Evolutionary conservation across 2,113 vertebrate genomes (phyloP).

Genomic region (Lophotis ruficrista): DNA sequence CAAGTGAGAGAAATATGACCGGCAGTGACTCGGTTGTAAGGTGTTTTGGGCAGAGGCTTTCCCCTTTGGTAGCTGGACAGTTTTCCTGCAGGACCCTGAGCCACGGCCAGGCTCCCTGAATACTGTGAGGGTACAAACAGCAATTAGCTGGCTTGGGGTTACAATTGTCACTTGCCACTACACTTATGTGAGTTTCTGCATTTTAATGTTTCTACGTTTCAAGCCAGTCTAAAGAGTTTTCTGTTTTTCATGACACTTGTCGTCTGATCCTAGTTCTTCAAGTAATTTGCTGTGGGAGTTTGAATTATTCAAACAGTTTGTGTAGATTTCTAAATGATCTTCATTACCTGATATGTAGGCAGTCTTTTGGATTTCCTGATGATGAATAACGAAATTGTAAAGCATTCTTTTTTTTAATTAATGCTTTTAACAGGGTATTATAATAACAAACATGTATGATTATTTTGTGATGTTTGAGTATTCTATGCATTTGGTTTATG

Average conservation of each 20-base stretch:
- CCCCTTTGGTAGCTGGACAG: not conserved
- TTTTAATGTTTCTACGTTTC: accelerated
- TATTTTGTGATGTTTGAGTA: not conserved
- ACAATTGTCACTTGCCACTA: not conserved
- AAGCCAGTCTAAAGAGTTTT: not conserved
- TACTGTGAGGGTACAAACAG: not conserved
- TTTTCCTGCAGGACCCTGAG: not conserved
- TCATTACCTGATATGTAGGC: not conserved
- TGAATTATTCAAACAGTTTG: not conserved
- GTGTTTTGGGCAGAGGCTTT: not conserved
- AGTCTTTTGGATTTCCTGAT: not conserved
- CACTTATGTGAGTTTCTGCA: accelerated
- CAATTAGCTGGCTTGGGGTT: not conserved
- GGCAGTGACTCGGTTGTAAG: accelerated
- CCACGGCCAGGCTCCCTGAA: not conserved
- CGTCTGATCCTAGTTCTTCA: not conserved
- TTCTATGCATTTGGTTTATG: not conserved
- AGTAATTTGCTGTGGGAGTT: not conserved
- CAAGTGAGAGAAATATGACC: not conserved
- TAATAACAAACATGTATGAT: not conserved
- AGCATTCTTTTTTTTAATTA: not conserved
- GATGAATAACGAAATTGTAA: not conserved
- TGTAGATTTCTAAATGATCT: not conserved
- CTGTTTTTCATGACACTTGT: not conserved
- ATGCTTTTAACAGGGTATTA: not conserved